A percentile compares a stretch with the other conserved stretches of the same genome.
phyloP scores from a whole-genome alignment of 2,113 vertebrate genomes.

The Oxygymnocypris stewartii region DNA sequence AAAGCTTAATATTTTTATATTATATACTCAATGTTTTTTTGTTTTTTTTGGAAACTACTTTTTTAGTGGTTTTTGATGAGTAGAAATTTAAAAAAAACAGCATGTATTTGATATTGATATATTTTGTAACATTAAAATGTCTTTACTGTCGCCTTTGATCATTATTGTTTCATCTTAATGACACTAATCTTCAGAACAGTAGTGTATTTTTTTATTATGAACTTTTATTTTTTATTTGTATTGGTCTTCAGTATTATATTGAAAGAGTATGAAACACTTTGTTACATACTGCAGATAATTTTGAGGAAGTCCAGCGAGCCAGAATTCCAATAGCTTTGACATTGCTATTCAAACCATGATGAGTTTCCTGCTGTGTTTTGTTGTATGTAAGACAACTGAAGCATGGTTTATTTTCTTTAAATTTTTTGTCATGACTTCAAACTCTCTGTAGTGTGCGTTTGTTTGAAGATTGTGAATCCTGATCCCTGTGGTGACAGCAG shows the following conservation, averaged over 20 bases:
- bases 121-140: no score
- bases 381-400: background rate
- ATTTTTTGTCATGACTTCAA: background rate
- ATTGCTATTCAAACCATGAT: background rate
- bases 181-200: background rate
- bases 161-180: no score
- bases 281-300: background rate
- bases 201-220: background rate
- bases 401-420: background rate
- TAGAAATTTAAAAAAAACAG: no score
- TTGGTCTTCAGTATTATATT: background rate
- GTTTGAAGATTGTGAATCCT: background rate
- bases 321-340: background rate
- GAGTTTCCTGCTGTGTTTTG: background rate
- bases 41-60: no score
- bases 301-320: background rate
- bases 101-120: no score
- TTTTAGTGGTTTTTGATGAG: no score
- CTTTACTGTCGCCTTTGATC: no score
- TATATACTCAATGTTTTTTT: no score
- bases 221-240: background rate
- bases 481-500: slow-evolving; percentile 3
- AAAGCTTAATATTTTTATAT: no score
- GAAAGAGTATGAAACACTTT: background rate
- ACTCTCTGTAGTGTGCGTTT: slow-evolving; percentile 6